phyloP scores from a whole-genome alignment of 1,140 invertebrate genomes.

The Drosophila virilis region DNA sequence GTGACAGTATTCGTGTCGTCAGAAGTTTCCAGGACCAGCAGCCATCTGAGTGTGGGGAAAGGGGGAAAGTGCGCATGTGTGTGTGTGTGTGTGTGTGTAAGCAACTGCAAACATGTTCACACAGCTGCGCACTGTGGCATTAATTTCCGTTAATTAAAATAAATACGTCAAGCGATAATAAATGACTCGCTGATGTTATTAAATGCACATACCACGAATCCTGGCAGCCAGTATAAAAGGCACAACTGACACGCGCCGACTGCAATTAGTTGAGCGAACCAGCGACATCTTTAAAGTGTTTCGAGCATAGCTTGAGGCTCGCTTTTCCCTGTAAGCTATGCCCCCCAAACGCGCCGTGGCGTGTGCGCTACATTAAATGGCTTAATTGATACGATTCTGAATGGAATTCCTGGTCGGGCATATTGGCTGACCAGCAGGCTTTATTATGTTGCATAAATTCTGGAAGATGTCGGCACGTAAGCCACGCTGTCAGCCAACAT shows the following conservation, averaged over 20 bases:
- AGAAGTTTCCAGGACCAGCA: constrained; percentile 45
- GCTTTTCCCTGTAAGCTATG: not conserved
- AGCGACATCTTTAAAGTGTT: constrained; percentile 26
- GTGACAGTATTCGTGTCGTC: constrained; percentile 32
- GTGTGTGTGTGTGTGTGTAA: constrained; percentile 49
- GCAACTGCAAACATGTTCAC: constrained; percentile 73
- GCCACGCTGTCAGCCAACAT: constrained; percentile 48
- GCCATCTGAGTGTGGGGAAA: constrained; percentile 2
- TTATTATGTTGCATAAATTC: constrained; percentile 68
- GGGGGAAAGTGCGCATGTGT: not conserved
- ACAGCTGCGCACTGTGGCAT: constrained; percentile 72
- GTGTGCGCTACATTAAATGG: constrained; percentile 58
- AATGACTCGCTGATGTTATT: constrained; percentile 73
- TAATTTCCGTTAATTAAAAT: constrained; percentile 83
- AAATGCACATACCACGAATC: constrained; percentile 41
- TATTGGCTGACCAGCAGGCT: constrained; percentile 30
- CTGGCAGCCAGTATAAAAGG: constrained; percentile 17
- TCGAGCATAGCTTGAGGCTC: not conserved
- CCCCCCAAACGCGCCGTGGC: constrained; percentile 2
- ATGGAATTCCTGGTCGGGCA: constrained; percentile 56
- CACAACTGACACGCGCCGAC: constrained; percentile 22
- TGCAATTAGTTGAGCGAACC: constrained; percentile 23
- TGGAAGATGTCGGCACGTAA: constrained; percentile 58
- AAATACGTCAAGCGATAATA: constrained; percentile 81
- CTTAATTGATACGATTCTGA: constrained; percentile 60